Evolutionary conservation across 2,888 invertebrate species (phyloP).

Genomic region (Protophormia terraenovae): DNA sequence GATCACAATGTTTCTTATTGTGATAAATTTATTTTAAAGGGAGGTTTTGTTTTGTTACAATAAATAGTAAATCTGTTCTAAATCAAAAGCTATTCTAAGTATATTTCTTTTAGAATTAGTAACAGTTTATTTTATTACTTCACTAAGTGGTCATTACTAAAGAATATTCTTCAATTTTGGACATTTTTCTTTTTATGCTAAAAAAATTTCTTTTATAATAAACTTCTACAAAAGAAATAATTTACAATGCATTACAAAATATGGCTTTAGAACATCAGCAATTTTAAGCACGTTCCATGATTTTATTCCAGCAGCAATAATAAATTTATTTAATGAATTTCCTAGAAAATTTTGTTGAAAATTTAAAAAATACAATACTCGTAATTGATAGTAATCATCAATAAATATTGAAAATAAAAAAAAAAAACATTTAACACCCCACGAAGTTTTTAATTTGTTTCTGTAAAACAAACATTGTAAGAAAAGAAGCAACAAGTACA

Average conservation of each 20-base stretch:
- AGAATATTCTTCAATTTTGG: background rate
- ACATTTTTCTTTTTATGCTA: background rate
- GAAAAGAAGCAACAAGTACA: constrained; percentile 37
- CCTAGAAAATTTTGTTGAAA: background rate
- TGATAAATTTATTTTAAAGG: no score
- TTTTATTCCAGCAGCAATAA: background rate
- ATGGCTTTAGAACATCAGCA: background rate
- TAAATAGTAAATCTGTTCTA: no score
- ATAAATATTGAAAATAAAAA: constrained; percentile 20
- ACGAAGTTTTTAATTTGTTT: background rate
- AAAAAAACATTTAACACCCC: constrained; percentile 31
- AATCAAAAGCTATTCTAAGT: no score
- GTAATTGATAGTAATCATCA: constrained; percentile 41
- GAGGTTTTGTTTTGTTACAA: no score
- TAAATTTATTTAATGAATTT: background rate
- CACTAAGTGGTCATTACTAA: background rate
- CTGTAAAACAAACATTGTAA: background rate
- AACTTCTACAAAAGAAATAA: background rate
- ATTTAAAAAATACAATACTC: background rate
- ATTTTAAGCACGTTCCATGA: constrained; percentile 41
- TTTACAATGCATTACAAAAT: background rate
- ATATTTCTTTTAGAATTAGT: no score
- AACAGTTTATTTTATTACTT: no score
- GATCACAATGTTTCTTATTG: no score
- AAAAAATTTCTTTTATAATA: background rate